phyloP scores from a whole-genome alignment of 2,888 invertebrate species.

The Chelonus formosanus region DNA sequence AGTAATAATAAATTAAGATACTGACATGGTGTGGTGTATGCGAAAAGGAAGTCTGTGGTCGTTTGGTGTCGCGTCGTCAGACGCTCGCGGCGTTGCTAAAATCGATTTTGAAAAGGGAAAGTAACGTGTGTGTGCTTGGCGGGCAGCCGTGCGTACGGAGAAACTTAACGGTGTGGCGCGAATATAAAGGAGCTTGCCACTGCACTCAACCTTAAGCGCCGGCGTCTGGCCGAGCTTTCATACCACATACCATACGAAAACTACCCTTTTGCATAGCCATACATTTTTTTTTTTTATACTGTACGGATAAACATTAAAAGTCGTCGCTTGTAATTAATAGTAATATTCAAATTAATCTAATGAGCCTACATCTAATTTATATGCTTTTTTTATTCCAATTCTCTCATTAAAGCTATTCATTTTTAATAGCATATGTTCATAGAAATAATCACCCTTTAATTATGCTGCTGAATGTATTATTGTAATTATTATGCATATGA shows the following conservation, averaged over 20 bases:
- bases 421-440: too few relatives aligned
- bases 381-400: too few relatives aligned
- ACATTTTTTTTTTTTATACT: background rate
- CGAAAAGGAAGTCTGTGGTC: constrained; percentile 43
- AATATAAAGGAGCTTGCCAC: constrained; percentile 32
- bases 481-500: too few relatives aligned
- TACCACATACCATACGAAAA: constrained; percentile 1
- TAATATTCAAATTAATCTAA: too few relatives aligned
- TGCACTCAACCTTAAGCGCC: constrained; percentile 35
- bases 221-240: constrained; percentile 28
- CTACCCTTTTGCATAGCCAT: background rate
- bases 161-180: constrained; percentile 29
- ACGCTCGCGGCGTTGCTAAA: constrained; percentile 48
- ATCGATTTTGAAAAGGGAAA: constrained; percentile 62
- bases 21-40: constrained; percentile 15
- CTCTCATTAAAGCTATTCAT: too few relatives aligned
- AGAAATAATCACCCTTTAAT: too few relatives aligned
- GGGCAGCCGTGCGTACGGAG: constrained; percentile 29
- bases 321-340: too few relatives aligned
- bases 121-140: constrained; percentile 50
- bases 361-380: too few relatives aligned
- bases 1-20: constrained; percentile 22
- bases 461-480: too few relatives aligned
- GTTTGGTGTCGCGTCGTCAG: constrained; percentile 42
- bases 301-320: too few relatives aligned